A percentile compares a stretch with the other conserved stretches of the same genome.
Evolutionary conservation across 2,113 vertebrate species (phyloP).

Genomic region (Psittacara wagleri): DNA sequence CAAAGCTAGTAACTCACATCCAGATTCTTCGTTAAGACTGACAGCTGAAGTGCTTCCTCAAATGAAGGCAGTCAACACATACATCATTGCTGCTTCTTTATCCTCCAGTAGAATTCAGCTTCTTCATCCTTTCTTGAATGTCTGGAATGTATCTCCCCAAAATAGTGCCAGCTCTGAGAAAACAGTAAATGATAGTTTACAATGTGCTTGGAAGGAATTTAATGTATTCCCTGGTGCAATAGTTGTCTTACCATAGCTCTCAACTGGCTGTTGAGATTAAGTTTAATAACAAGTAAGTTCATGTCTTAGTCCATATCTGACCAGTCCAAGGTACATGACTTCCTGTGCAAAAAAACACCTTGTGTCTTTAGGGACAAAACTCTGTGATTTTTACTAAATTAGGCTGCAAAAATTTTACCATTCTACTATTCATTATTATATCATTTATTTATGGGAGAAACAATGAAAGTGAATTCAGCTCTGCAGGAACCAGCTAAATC

Average conservation of each 20-base stretch:
- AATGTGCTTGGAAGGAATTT: neutral
- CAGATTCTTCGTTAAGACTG: neutral
- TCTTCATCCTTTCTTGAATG: neutral
- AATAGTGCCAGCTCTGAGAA: neutral
- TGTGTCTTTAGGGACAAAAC: neutral
- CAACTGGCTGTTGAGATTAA: neutral
- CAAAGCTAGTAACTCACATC: neutral
- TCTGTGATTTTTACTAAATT: neutral
- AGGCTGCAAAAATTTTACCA: neutral
- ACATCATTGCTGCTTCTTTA: neutral
- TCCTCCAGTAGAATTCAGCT: neutral
- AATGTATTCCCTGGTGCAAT: neutral
- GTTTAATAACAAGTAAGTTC: neutral
- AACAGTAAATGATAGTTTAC: neutral
- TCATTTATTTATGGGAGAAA: neutral
- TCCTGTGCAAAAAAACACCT: neutral
- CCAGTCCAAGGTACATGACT: neutral
- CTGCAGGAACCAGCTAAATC: neutral
- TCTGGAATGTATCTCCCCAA: neutral
- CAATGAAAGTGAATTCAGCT: neutral
- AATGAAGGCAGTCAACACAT: neutral
- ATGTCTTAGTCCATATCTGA: neutral
- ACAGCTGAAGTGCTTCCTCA: neutral
- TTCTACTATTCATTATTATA: neutral
- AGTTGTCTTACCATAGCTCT: neutral